Base-by-base conservation (phyloP, 53 echinoderm and acorn worm species). In the Hippasteria phrygiana region DNA sequence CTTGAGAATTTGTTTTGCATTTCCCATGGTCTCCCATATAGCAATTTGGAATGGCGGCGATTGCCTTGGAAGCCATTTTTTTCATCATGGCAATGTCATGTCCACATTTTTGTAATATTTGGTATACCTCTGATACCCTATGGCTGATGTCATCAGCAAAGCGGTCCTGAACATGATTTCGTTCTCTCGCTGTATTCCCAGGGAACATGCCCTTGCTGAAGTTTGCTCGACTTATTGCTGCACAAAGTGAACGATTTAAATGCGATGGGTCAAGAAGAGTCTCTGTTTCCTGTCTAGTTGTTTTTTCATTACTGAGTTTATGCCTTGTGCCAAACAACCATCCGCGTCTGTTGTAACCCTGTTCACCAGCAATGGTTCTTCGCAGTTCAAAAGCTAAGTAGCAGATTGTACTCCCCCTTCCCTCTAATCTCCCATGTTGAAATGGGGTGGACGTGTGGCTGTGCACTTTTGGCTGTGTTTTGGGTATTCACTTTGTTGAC, bases 331-430 rank as follows among this genome's bases (percentile, higher is more conserved):
- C 36, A 84, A 46, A 54, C 87, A 71, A 2, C 88, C 82, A 17
- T 88, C 75, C 14, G 88, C 76, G 41, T 75, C 76, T 20, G 88
- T 88, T 59, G 88, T 83, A 16, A 83, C 62, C 31, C 83, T 80
- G 31, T 80, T 64, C 0, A 83, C 75, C 0, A 14, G 29, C 2
- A 86, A 31, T 7, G 69, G 67, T 33, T 83, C 32, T 0, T 33
- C 22, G n/a, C 91, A 85, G 20, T 76, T 31, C 1, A 48, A 16
- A 29, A 67, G 51, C 40, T 41, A 47, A 1, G 11, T 28, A 0
- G 86, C 86, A 40, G 63, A 27, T 24, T 75, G 51, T 28, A 24
- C 50, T 1, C 86, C 91, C 1, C 87, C 91, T 20, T 47, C 28
- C 24, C 28, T 42, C 17, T 91, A 77, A 42, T 38, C 26, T 8